Base-by-base conservation (phyloP, 1,140 invertebrate species). In the Lordiphosa stackelbergi region DNA sequence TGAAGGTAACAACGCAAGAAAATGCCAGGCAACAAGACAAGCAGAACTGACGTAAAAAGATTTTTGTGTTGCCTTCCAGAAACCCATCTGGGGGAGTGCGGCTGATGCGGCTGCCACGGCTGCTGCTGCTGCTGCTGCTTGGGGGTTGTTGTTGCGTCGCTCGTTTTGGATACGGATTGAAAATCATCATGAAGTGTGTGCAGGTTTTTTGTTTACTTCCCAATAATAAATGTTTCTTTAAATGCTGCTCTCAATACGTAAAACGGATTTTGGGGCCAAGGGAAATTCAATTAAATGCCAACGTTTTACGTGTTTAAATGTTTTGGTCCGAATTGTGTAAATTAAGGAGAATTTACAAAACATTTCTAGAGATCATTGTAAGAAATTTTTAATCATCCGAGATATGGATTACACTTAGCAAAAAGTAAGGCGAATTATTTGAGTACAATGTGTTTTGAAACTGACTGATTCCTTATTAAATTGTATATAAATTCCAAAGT, bases 1-100 rank as follows among this genome's bases (percentile, higher is more conserved):
- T 51, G 78, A 83, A 83, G 77, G 77, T 83, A 83, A 83, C 77
- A 83, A 84, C 78, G 77, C 77, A 84, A 85, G 78, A 84, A 84
- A 84, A 85, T 84, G 79, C 79, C 79, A 83, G 62, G 64, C 83
- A 83, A 62, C 77, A 85, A 85, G 81, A 85, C 81, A 85, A 75
- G 75, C 83, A 85, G 81, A 85, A 85, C 81, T 81, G 83, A 85
- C 77, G 71, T 78, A 77, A 84, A 85, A 85, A 84, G 79, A 84
- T 85, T 84, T 84, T 66, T 83, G 65, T 60, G 53, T 55, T 68
- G 65, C 40, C 51, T 52, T 40, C 52, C 24, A 11, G 43, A n/a
- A 46, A 28, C 6, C 3, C 19, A 13, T 43, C 41, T n/a, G 11
- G 22, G 57, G 65, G 65, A 65, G 45, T 54, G 65, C 28, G 28